A percentile compares a stretch with the other conserved stretches of the same genome.
Conservation (phyloP, 2,888 invertebrate genomes). For the Leptinotarsa juncta region DNA sequence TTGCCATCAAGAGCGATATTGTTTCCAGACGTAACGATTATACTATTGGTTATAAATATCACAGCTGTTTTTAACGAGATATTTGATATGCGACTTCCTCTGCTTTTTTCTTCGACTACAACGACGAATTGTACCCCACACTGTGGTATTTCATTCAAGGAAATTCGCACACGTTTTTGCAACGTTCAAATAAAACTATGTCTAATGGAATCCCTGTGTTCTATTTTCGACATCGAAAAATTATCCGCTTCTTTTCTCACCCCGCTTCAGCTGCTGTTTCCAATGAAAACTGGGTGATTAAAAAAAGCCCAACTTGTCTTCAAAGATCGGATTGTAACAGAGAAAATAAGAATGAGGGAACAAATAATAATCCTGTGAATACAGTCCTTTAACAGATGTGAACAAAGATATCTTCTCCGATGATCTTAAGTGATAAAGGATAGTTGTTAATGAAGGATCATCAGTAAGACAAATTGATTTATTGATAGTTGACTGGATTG, state of each 20-base stretch:
- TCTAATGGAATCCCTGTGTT: background rate
- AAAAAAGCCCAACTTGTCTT: too few relatives aligned
- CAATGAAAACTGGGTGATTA: background rate
- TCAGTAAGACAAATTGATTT: too few relatives aligned
- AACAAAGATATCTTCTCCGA: too few relatives aligned
- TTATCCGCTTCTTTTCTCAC: background rate
- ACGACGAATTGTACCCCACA: conserved; percentile 40
- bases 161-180: conserved; percentile 37
- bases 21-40: conserved; percentile 43
- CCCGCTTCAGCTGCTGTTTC: background rate
- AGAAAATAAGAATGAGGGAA: too few relatives aligned
- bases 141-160: conserved; percentile 34
- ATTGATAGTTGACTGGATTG: too few relatives aligned
- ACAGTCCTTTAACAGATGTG: too few relatives aligned
- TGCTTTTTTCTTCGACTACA: conserved; percentile 43
- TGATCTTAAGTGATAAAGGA: too few relatives aligned
- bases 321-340: too few relatives aligned
- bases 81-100: conserved; percentile 61
- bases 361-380: too few relatives aligned
- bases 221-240: background rate
- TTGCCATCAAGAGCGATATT: conserved; percentile 42
- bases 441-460: too few relatives aligned
- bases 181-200: background rate
- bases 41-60: conserved; percentile 54
- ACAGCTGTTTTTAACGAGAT: conserved; percentile 58